These are phyloP conservation scores for Tachina fera DNA, from an alignment of 2,888 invertebrate genomes.

Conservation along the genomic window DNA sequence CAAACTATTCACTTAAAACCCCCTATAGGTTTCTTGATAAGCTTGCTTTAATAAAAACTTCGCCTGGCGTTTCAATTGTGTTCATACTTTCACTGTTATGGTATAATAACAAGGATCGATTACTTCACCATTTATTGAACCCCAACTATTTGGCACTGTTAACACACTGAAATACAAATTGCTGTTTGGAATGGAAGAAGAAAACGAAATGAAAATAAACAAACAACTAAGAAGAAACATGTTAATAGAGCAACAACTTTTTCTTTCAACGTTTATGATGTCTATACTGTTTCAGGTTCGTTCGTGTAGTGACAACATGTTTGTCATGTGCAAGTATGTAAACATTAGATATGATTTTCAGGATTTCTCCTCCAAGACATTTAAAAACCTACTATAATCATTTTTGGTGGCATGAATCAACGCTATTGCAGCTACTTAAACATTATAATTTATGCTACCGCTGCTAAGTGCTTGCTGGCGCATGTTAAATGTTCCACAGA, in stretches of 20 bases:
- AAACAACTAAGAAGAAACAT: conserved; percentile 42
- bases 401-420: conserved; percentile 28
- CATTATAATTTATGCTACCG: conserved; percentile 36
- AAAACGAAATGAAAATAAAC: neutral
- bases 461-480: neutral
- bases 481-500: conserved; percentile 63
- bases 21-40: no score
- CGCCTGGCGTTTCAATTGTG: neutral
- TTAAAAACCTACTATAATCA: conserved; percentile 35
- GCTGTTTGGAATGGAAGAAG: neutral
- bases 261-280: neutral
- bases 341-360: conserved; percentile 45
- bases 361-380: conserved; percentile 41
- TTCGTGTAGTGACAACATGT: conserved; percentile 41
- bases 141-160: conserved; percentile 41
- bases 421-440: conserved; percentile 26
- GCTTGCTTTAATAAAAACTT: neutral
- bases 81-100: neutral
- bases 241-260: conserved; percentile 59
- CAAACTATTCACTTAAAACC: no score
- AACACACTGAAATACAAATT: conserved; percentile 49
- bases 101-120: neutral
- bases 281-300: no score
- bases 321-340: neutral
- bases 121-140: conserved; percentile 20